Conservation (phyloP, 2,888 invertebrate genomes). For the Ecliptopera silaceata region DNA sequence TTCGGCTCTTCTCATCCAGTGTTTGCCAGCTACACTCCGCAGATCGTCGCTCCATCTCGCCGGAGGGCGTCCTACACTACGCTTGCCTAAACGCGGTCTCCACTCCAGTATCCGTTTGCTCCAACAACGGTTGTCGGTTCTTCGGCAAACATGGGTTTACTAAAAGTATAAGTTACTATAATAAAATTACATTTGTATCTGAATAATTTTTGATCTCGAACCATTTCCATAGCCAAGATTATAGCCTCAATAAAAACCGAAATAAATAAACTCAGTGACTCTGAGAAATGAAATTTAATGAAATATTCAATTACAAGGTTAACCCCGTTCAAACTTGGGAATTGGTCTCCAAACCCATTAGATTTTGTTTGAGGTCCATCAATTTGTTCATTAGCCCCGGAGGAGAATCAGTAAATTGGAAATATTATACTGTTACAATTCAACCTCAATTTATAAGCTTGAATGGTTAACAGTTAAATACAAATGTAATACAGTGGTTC, state of each 20-base stretch:
- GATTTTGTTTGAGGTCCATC: constrained; percentile 25
- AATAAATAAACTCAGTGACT: not conserved
- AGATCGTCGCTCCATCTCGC: too few relatives aligned
- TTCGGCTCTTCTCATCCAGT: too few relatives aligned
- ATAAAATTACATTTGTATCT: too few relatives aligned
- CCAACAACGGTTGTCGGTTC: too few relatives aligned
- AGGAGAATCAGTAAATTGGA: constrained; percentile 27
- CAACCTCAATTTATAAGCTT: constrained; percentile 7
- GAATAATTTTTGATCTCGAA: too few relatives aligned
- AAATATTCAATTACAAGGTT: constrained; percentile 11
- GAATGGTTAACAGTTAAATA: constrained; percentile 7
- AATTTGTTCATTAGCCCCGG: constrained; percentile 31
- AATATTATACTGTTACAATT: constrained; percentile 31
- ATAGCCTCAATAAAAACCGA: not conserved
- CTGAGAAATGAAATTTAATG: not conserved
- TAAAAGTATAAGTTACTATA: too few relatives aligned
- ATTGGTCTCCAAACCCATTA: constrained; percentile 25
- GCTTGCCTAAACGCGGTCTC: too few relatives aligned
- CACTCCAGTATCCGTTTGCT: too few relatives aligned
- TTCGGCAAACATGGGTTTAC: too few relatives aligned
- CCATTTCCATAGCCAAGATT: too few relatives aligned
- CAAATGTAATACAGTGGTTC: not conserved
- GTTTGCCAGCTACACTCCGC: too few relatives aligned
- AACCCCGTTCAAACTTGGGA: constrained; percentile 25
- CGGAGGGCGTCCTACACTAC: too few relatives aligned